Evolutionary conservation across 1,140 invertebrate genomes (phyloP), one percentile per base, ranked within the genome.

Genomic region (Harlomillsia oculata): DNA sequence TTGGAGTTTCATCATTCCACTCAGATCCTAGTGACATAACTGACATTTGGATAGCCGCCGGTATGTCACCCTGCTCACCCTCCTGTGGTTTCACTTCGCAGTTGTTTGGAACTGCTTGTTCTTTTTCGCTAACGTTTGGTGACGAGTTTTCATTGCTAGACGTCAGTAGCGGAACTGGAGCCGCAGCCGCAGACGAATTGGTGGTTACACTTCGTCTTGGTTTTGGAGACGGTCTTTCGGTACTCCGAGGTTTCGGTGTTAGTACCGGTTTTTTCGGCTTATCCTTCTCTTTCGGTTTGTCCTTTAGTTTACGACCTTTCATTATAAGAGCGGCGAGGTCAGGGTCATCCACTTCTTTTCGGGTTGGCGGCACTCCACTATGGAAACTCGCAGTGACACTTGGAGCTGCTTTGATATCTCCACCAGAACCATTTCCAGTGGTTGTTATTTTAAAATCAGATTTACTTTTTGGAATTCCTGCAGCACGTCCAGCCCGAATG

Each of bases 1-100:
- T 44, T 14, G 53, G 49, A 14, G 61, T 63, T 37, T 63, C 61
- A 43, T 63, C 61, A 16, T 50, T 48, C 61, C 61, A 63, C 14
- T 56, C 45, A 18, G 54, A 50, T 14, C 48, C 48, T 18, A 50
- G 14, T 3, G 48, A 50, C 20, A 30, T 36, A 14, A 23, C 39
- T 26, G 48, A 50, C 8, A 50, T 50, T 50, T 50, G 30, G 16
- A 30, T 34, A 34, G 6, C 30, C 6, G 14, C 14, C 6, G 30
- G 14, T 34, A 8, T 34, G 6, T 34, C 6, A 6, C 6, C 14
- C 14, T 34, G 6, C 14, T 34, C 30, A 34, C n/a, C n/a, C n/a
- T n/a, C n/a, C n/a, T n/a, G n/a, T n/a, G n/a, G n/a, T n/a, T n/a
- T n/a, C n/a, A n/a, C n/a, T n/a, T n/a, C n/a, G n/a, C n/a, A n/a